These are phyloP conservation scores for Salminus brasiliensis DNA, from an alignment of 2,113 vertebrate genomes.

Conservation along the genomic window DNA sequence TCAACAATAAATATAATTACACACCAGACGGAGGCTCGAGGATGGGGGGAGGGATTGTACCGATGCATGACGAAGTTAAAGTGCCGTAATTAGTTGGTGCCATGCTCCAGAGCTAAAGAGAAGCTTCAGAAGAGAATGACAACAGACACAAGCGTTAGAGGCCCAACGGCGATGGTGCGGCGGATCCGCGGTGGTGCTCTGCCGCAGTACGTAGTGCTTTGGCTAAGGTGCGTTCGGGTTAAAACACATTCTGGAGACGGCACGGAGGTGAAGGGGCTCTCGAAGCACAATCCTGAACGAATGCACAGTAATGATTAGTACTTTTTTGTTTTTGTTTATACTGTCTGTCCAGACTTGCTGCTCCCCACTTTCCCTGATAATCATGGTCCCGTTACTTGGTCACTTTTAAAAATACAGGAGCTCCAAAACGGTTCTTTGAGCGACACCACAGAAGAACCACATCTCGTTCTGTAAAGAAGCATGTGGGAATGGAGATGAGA, in stretches of 20 bases:
- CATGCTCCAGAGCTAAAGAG: slow-evolving; percentile 33
- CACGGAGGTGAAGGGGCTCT: neutral
- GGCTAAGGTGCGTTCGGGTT: neutral
- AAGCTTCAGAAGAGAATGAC: slow-evolving; percentile 3
- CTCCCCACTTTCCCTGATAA: neutral
- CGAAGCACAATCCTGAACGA: neutral
- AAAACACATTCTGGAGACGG: slow-evolving; percentile 1
- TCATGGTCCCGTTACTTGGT: neutral
- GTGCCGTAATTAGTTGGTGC: slow-evolving; percentile 19
- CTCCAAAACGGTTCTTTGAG: too few species aligned
- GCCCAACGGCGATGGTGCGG: neutral
- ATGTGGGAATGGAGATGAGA: too few species aligned
- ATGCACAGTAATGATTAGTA: neutral
- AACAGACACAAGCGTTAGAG: neutral
- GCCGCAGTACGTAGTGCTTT: neutral
- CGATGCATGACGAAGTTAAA: slow-evolving; percentile 19
- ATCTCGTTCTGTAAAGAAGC: too few species aligned
- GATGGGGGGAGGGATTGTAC: neutral
- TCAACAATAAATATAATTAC: neutral
- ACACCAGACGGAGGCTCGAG: neutral
- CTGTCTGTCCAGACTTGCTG: neutral
- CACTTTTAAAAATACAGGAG: too few species aligned
- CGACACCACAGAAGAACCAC: too few species aligned
- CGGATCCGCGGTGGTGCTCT: neutral
- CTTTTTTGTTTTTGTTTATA: neutral